These are phyloP conservation scores for Propsilocerus akamusi DNA, from an alignment of 1,140 invertebrate species.

Conservation along the genomic window DNA sequence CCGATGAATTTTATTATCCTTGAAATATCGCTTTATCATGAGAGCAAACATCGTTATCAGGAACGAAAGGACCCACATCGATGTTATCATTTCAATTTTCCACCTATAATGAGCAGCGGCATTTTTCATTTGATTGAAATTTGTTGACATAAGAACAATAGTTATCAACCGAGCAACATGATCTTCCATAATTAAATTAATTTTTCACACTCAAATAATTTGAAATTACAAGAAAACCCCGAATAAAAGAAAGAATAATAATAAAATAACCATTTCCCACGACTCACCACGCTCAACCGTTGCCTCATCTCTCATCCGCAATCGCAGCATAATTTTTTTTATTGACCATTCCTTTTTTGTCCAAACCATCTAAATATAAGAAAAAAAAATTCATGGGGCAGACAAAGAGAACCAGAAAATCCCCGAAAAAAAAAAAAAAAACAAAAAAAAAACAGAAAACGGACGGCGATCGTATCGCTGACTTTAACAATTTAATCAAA, in stretches of 20 bases:
- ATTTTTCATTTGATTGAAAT: no score
- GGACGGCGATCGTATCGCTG: slow-evolving; percentile 2
- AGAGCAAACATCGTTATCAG: no score
- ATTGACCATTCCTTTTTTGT: not conserved
- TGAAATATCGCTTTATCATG: no score
- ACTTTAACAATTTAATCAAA: slow-evolving; percentile 3
- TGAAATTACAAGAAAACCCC: no score
- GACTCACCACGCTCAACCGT: not conserved
- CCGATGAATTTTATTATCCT: no score
- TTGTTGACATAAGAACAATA: no score
- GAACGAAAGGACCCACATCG: no score
- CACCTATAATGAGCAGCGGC: no score
- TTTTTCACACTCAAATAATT: slow-evolving; percentile 3
- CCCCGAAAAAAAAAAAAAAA: not conserved
- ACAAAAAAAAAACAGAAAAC: not conserved
- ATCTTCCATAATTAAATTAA: slow-evolving; percentile 2
- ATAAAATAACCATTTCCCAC: not conserved
- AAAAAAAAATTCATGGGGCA: no score
- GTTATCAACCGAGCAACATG: not conserved
- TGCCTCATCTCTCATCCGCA: not conserved
- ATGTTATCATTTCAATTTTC: no score
- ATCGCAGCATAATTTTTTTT: slow-evolving; percentile 1
- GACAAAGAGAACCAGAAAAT: not conserved
- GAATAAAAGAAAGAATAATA: not conserved
- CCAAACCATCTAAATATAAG: no score